Conservation (phyloP, 2,888 invertebrate genomes). For the Pediacus dermestoides region DNA sequence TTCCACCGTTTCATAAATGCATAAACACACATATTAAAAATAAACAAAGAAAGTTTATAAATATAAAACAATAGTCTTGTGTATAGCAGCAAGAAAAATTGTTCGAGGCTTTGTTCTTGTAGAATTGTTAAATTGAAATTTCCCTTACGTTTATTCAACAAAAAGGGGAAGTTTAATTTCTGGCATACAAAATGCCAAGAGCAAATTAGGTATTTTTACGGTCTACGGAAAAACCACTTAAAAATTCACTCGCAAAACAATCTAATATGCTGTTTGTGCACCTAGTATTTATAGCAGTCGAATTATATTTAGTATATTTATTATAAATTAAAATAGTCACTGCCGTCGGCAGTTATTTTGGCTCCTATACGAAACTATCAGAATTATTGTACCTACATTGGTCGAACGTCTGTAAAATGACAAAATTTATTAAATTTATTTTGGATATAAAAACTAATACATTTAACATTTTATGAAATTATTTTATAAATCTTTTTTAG, state of each 20-base stretch:
- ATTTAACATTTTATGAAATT: no score
- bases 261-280: slow-evolving; percentile 14
- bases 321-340: slow-evolving; percentile 16
- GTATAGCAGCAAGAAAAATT: no score
- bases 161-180: slow-evolving; percentile 24
- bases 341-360: slow-evolving; percentile 9
- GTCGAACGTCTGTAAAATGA: no score
- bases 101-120: slow-evolving; percentile 19
- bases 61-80: no score
- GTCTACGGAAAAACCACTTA: slow-evolving; percentile 7
- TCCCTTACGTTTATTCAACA: slow-evolving; percentile 23
- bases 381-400: no score
- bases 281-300: slow-evolving; percentile 18
- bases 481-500: no score
- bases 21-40: no score
- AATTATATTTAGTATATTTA: slow-evolving; percentile 24
- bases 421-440: no score
- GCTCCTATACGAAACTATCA: no score
- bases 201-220: slow-evolving; percentile 11
- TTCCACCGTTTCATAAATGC: no score
- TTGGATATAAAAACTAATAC: no score
- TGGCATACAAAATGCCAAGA: slow-evolving; percentile 19
- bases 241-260: slow-evolving; percentile 9
- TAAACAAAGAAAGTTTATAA: no score
- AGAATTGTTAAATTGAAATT: slow-evolving; percentile 20